A percentile compares a stretch with the other conserved stretches of the same genome.
These are phyloP conservation scores for Thalpophila matura DNA, from an alignment of 2,888 invertebrate genomes.

Conservation along the genomic window DNA sequence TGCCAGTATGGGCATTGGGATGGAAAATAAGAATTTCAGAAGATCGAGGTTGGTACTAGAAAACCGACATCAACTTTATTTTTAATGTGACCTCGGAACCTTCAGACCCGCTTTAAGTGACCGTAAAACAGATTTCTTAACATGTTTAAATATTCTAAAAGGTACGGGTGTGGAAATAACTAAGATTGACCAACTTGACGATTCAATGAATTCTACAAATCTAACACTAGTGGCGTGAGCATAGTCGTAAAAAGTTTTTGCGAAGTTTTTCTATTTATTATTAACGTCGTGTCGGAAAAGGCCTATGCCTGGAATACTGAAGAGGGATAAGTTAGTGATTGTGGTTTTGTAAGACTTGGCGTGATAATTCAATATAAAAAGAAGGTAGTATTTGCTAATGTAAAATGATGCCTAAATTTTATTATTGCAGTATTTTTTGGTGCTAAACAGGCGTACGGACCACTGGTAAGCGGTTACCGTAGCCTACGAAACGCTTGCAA, in stretches of 20 bases:
- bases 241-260: conserved; percentile 2
- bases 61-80: conserved; percentile 38
- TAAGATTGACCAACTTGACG: conserved; percentile 29
- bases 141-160: conserved; percentile 48
- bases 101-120: conserved; percentile 16
- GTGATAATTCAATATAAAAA: not conserved
- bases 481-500: too few relatives aligned
- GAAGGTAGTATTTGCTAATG: not conserved
- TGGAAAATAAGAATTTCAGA: conserved; percentile 50
- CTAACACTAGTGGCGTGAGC: not conserved
- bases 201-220: conserved; percentile 30
- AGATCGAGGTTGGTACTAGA: conserved; percentile 32
- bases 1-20: conserved; percentile 57
- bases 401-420: not conserved
- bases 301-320: not conserved
- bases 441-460: too few relatives aligned
- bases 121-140: conserved; percentile 41
- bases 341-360: not conserved
- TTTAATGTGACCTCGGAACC: conserved; percentile 42
- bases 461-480: too few relatives aligned
- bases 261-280: conserved; percentile 12
- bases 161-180: conserved; percentile 31
- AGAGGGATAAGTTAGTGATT: not conserved
- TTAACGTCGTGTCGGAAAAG: not conserved
- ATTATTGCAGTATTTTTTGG: too few relatives aligned